Percentiles rank a stretch among this genome's conserved stretches.
Conservation (phyloP, 2,113 vertebrate genomes). For the Labrus mixtus region DNA sequence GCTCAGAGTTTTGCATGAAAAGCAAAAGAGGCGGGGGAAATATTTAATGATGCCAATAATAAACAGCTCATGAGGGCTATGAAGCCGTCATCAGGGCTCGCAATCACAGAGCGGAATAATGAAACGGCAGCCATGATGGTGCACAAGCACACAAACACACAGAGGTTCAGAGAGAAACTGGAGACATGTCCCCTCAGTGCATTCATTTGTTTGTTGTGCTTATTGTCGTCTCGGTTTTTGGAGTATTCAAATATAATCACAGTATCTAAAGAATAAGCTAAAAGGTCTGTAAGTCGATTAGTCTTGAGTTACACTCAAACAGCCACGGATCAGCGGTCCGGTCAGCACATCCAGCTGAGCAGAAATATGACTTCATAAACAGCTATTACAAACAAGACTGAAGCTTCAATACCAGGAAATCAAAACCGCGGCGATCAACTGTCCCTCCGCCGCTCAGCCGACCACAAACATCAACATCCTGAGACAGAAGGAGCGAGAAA, state of each 20-base stretch:
- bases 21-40: conserved; percentile 30
- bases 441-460: conserved; percentile 9
- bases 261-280: too few species aligned
- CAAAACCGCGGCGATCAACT: too few species aligned
- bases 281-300: too few species aligned
- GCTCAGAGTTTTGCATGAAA: conserved; percentile 46
- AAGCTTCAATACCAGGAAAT: conserved; percentile 11
- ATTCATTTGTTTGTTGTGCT: too few species aligned
- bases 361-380: conserved; percentile 20
- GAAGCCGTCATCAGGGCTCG: conserved; percentile 28
- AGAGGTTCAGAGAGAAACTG: too few species aligned
- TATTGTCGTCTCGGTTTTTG: too few species aligned
- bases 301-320: too few species aligned
- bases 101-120: conserved; percentile 2
- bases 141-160: background rate
- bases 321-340: too few species aligned
- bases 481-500: conserved; percentile 36
- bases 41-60: conserved; percentile 40
- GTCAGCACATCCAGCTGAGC: too few species aligned
- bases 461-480: conserved; percentile 31
- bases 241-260: too few species aligned
- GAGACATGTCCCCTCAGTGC: too few species aligned
- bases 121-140: background rate
- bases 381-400: conserved; percentile 10
- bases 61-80: conserved; percentile 23